Base-by-base conservation (phyloP, 2,888 invertebrate genomes). In the Incurvaria masculella region DNA sequence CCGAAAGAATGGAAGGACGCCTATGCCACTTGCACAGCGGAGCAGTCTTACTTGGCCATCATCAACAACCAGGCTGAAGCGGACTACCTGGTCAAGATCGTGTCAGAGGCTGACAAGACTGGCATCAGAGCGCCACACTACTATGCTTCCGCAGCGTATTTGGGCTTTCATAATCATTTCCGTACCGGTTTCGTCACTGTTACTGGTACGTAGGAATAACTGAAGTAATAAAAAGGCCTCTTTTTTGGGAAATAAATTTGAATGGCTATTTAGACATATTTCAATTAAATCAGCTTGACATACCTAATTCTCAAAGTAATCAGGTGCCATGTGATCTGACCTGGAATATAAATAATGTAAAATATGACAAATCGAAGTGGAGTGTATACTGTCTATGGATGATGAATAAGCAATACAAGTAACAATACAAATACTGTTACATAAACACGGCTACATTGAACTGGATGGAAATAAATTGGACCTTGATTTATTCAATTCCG, bases 1-100 rank as follows among this genome's bases (percentile, higher is more conserved):
- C 68, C 69, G 0, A 56, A 54, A 51, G 68, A 58, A 42, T 75
- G 74, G 73, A 58, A 58, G 0, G 68, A 70, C 1, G 73, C 73
- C 0, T 61, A 61, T 26, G 56, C 57, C 1, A 53, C 60, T 2
- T 75, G 75, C 52, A 58, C 56, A 20, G 61, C 62, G 1, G 73
- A 73, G 48, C 63, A 64, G 45, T 68, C 68, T 0, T 17, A 41
- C 2, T 23, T 49, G 21, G 47, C 69, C 5, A 57, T 72, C 14
- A 61, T 70, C 26, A 65, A 72, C 49, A 64, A 59, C 14, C 58
- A 66, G 23, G 51, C 50, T 0, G 72, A 73, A 49, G 65, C 65
- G 1, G 54, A 63, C 2, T 51, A 57, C 19, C 51, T 70, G 2
- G 58, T 59, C 2, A 59, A 63, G 6, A 23, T 68, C 14, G 4